A percentile compares a stretch with the other conserved stretches of the same genome.
phyloP scores from a whole-genome alignment of 2,888 invertebrate genomes.

The Sesia apiformis region DNA sequence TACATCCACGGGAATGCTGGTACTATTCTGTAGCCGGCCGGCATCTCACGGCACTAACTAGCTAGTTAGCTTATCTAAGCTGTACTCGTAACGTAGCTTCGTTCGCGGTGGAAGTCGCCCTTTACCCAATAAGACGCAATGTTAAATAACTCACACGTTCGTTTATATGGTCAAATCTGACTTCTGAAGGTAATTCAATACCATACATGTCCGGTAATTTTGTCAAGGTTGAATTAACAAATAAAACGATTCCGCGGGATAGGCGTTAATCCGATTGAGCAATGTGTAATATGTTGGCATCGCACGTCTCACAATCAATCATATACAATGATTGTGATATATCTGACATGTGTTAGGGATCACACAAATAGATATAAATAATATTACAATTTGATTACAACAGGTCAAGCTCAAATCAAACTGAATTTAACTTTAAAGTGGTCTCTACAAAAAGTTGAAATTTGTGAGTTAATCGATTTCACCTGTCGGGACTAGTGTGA shows the following conservation, averaged over 20 bases:
- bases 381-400: conserved; percentile 4
- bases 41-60: too few species aligned
- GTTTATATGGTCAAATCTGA: not conserved
- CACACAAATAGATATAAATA: conserved; percentile 11
- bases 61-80: too few species aligned
- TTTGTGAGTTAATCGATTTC: not conserved
- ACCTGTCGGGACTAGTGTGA: conserved; percentile 1
- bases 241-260: not conserved
- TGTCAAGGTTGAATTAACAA: not conserved
- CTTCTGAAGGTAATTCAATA: not conserved
- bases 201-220: not conserved
- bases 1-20: too few species aligned
- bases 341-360: conserved; percentile 19
- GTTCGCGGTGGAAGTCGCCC: too few species aligned
- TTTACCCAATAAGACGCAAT: too few species aligned
- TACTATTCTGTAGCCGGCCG: too few species aligned
- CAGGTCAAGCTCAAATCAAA: not conserved
- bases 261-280: not conserved
- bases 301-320: not conserved
- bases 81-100: too few species aligned
- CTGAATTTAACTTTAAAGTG: not conserved
- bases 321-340: conserved; percentile 16
- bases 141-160: not conserved
- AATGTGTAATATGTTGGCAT: not conserved
- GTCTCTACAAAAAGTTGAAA: not conserved